Percentiles rank a stretch among this genome's conserved stretches.
phyloP scores from a whole-genome alignment of 1,140 invertebrate species.

The Gryon sp. region DNA sequence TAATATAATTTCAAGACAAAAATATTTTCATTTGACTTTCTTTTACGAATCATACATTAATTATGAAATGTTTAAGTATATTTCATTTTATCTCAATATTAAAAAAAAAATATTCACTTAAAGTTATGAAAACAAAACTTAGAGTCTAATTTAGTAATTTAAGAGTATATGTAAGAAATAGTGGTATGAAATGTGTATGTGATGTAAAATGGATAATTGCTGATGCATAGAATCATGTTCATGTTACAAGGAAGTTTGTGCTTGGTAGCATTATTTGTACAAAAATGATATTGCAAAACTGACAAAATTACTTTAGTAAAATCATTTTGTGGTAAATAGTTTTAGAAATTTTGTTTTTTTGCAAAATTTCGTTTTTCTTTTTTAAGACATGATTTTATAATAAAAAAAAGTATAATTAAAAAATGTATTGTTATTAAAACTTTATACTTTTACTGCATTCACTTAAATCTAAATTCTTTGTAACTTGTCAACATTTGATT shows the following conservation, averaged over 20 bases:
- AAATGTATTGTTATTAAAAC: no score
- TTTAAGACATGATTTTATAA: no score
- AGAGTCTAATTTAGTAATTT: not conserved
- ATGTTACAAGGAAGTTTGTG: conserved; percentile 22
- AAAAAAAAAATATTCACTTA: no score
- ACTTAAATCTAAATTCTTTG: not conserved
- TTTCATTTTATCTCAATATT: no score
- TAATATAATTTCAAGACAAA: no score
- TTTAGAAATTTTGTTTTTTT: not conserved
- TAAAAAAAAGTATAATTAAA: no score
- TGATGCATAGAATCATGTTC: conserved; percentile 38
- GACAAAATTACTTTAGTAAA: not conserved
- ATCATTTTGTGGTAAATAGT: not conserved
- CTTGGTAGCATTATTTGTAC: conserved; percentile 33
- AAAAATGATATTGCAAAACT: conserved; percentile 5
- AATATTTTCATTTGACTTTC: no score
- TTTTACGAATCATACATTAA: no score
- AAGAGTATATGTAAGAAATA: conserved; percentile 39
- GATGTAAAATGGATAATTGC: conserved; percentile 34
- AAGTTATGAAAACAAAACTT: no score
- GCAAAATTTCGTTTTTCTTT: no score
- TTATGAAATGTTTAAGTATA: no score
- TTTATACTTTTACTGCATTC: no score
- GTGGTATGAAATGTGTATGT: conserved; percentile 13
- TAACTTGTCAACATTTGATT: not conserved